Evolutionary conservation across 1,140 invertebrate species (phyloP), one percentile per base, ranked within the genome.

Genomic region (Thaumetopoea pityocampa): DNA sequence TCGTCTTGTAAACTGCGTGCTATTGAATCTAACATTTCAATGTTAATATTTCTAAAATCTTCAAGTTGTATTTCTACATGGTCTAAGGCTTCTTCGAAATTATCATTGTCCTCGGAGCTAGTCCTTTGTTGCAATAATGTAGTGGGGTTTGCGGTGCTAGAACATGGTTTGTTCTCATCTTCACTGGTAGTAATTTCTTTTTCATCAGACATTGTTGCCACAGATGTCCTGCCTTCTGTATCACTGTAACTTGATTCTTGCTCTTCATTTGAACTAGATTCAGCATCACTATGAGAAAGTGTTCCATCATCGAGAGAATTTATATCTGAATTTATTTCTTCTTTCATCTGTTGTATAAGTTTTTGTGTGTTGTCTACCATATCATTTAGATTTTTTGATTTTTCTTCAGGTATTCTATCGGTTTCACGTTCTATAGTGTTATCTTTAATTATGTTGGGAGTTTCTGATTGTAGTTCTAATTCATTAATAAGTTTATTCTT

Each of bases 301-400:
- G 72, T 71, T 51, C 83, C 74, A 46, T 82, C 81, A 36, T 83
- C 78, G 34, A 74, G 68, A 45, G 86, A 87, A 48, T 86, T 86
- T 30, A 88, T 88, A 64, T 89, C 87, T 34, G 86, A 86, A 54
- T 87, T 86, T 41, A 89, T 88, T 80, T 89, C 88, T 44, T 88
- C 86, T 62, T 86, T 87, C 88, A 89, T 89, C 77, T 88, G 88
- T 43, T 89, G 88, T 27, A 89, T 88, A 37, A 89, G 46, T 18
- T 82, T 81, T 59, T 89, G 87, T 5, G 88, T 89, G 28, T 87
- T 87, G 35, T 87, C 84, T 2, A 89, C 87, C 16, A 89, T 79
- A 43, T 88, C 86, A 32, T 72, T 87, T 1, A 88, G 68, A 55
- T 88, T 87, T 42, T 81, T 86, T 18, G 73, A 34, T 58, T 67